Conservation (phyloP, 2,113 vertebrate genomes). For the Coptodon rendalli region DNA sequence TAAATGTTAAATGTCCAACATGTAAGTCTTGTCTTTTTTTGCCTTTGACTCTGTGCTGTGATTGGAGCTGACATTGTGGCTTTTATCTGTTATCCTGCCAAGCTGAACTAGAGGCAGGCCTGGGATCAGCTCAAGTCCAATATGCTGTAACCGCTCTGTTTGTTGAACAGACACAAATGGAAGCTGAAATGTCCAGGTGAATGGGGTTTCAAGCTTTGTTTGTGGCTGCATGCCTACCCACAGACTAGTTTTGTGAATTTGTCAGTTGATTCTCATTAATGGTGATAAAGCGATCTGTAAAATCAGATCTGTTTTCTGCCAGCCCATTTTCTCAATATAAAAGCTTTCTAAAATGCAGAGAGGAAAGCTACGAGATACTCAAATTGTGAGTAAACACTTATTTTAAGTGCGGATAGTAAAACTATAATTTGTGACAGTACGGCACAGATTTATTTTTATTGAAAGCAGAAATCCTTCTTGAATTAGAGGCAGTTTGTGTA, state of each 20-base stretch:
- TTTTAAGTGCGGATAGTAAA: not conserved
- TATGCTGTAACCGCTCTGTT: not conserved
- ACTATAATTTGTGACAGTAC: not conserved
- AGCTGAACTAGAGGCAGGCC: constrained; percentile 22
- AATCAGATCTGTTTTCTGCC: not conserved
- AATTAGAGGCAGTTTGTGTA: not conserved
- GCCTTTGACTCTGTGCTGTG: not conserved
- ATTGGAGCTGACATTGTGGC: constrained; percentile 16
- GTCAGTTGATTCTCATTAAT: not conserved
- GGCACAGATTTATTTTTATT: not conserved
- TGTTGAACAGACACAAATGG: constrained; percentile 10
- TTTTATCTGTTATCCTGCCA: constrained; percentile 53
- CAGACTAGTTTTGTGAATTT: not conserved
- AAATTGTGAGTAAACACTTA: not conserved
- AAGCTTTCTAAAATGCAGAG: not conserved
- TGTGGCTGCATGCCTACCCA: not conserved
- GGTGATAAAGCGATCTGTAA: not conserved
- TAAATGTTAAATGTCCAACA: not conserved
- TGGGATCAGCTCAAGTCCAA: constrained; percentile 26
- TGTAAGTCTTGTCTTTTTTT: not conserved
- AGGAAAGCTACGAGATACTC: not conserved
- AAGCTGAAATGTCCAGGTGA: not conserved
- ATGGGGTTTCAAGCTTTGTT: not conserved
- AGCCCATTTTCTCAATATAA: not conserved
- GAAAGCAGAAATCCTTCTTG: not conserved